Base-by-base conservation (phyloP, 2,113 vertebrate genomes). In the Fregata magnificens region DNA sequence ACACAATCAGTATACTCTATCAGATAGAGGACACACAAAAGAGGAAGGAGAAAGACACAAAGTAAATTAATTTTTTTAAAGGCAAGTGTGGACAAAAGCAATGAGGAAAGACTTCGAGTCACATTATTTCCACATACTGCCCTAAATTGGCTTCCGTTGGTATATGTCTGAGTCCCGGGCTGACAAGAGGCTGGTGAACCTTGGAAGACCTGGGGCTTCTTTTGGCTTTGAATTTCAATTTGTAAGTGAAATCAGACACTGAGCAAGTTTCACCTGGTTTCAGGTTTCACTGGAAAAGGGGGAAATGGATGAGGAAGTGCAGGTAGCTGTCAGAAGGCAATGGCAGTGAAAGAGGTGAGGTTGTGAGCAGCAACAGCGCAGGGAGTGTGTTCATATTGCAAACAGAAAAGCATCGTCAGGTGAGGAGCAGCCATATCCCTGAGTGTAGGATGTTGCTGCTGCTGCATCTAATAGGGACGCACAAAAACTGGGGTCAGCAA, bases 211-310 rank as follows among this genome's bases (percentile, higher is more conserved):
- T 1, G 2, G 9, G 36, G 59, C 58, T 90, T 69, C 87, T 87
- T 94, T 90, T 55, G 44, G 82, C 85, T 95, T 92, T 95, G 86
- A 79, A 86, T 97, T 95, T 91, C 93, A 82, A 34, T 80, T 90
- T 88, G 59, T 87, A 94, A 88, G 91, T 16, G 86, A 91, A 97
- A 96, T 55, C 18, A 31, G 79, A 95, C 26, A 3, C 78, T 28
- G 50, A 86, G 47, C 66, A 42, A 78, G 82, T 93, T 96, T 96
- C 71, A 93, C 96, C 93, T 88, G 87, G 95, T 88, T 90, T 97
- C 44, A 13, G 16, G 50, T 95, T 95, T 93, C 94, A 18, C 61
- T 73, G 71, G 36, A 40, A 69, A 56, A 62, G 16, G 11, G 9
- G 31, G 36, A 76, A 58, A 15, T 0, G 9, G 65, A 32, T 69